These are phyloP conservation scores for Phlogophora meticulosa DNA, from an alignment of 2,888 invertebrate species.

Conservation along the genomic window DNA sequence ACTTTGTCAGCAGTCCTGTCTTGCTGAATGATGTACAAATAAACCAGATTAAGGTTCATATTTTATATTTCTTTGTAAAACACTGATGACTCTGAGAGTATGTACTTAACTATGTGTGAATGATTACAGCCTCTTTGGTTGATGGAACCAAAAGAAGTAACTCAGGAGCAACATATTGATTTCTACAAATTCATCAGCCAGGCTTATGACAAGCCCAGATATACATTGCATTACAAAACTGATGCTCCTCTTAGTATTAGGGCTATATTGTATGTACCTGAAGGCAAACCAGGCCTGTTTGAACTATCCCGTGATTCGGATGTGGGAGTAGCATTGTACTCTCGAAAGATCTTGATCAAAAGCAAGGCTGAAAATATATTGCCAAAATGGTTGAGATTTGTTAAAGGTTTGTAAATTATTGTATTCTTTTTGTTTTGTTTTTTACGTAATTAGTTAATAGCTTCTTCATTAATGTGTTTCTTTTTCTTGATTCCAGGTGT, in stretches of 20 bases:
- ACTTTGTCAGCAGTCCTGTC: constrained; percentile 98
- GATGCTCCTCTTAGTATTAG: constrained; percentile 98
- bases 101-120: constrained; percentile 3
- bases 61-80: background rate
- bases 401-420: constrained; percentile 93
- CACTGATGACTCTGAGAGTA: background rate
- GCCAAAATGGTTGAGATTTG: constrained; percentile 98
- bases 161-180: constrained; percentile 96
- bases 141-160: constrained; percentile 97
- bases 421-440: background rate
- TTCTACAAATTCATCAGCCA: constrained; percentile 98
- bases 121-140: constrained; percentile 96
- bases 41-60: constrained; percentile 95
- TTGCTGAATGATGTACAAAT: constrained; percentile 96
- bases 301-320: constrained; percentile 97
- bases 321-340: constrained; percentile 97
- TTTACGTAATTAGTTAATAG: background rate
- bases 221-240: constrained; percentile 97
- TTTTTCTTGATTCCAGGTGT: constrained; percentile 92
- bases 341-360: constrained; percentile 98
- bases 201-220: constrained; percentile 96
- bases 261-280: constrained; percentile 98
- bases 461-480: background rate
- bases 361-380: constrained; percentile 97
- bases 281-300: constrained; percentile 97